Percentiles rank a stretch among this genome's conserved stretches.
Conservation (phyloP, 2,797 vertebrate genomes). For the Poecilia velifera region DNA sequence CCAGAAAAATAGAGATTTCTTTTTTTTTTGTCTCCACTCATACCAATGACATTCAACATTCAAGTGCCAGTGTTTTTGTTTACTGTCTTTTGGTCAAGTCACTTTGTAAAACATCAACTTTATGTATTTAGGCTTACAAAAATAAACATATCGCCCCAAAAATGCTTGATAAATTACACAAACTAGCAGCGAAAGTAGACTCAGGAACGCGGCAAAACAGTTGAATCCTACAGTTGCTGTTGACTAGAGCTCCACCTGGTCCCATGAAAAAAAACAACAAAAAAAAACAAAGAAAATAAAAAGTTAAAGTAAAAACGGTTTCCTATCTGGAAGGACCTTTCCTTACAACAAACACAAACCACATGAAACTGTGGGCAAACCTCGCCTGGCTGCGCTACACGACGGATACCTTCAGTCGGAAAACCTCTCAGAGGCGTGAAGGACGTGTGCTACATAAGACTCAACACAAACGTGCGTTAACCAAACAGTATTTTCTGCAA, state of each 20-base stretch:
- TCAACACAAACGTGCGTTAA: constrained; percentile 80
- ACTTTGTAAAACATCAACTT: constrained; percentile 91
- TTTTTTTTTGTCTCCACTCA: constrained; percentile 82
- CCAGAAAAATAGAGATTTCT: constrained; percentile 95
- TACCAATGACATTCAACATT: constrained; percentile 98
- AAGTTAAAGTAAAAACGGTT: constrained; percentile 68
- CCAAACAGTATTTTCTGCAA: constrained; percentile 81
- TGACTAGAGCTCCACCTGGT: constrained; percentile 88
- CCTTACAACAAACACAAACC: constrained; percentile 22
- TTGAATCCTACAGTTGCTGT: constrained; percentile 90
- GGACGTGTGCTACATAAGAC: constrained; percentile 93
- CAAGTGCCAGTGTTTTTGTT: constrained; percentile 94
- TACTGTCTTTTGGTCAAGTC: constrained; percentile 99
- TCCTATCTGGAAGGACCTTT: constrained; percentile 88
- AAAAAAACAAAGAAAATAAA: constrained; percentile 70
- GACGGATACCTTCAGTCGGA: constrained; percentile 51
- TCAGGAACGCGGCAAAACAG: constrained; percentile 95
- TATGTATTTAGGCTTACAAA: constrained; percentile 97
- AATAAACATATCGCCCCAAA: constrained; percentile 98
- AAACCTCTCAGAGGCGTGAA: constrained; percentile 91
- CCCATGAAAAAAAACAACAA: constrained; percentile 83
- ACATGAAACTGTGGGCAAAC: constrained; percentile 9
- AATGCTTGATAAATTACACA: constrained; percentile 99
- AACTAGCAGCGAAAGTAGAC: constrained; percentile 97
- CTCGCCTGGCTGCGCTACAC: constrained; percentile 81